phyloP scores from a whole-genome alignment of 2,113 vertebrate species.

The Suricata suricatta region DNA sequence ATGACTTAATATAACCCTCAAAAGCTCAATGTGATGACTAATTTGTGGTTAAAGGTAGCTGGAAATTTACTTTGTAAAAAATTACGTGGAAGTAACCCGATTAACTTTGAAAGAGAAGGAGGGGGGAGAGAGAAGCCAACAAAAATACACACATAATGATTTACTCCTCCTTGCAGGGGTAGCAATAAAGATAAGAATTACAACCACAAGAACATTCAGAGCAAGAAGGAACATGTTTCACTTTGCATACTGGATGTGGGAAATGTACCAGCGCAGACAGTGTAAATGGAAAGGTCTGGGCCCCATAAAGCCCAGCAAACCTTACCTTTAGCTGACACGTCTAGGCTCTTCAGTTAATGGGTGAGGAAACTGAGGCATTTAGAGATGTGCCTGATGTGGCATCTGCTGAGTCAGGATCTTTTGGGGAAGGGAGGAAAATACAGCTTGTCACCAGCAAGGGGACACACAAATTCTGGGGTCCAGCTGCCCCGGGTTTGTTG shows the following conservation, averaged over 20 bases:
- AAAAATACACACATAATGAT: slow-evolving; percentile 44
- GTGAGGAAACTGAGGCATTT: not conserved
- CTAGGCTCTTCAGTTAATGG: fast-evolving
- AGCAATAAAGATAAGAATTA: slow-evolving; percentile 73
- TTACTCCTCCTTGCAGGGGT: slow-evolving; percentile 27
- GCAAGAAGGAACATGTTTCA: not conserved
- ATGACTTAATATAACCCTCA: slow-evolving; percentile 56
- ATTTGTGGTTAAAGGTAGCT: slow-evolving; percentile 68
- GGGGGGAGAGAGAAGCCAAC: not conserved
- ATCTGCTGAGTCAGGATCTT: too few species aligned
- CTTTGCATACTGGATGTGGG: not conserved
- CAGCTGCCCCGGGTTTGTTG: not conserved
- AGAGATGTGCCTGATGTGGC: not conserved
- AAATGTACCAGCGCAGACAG: not conserved
- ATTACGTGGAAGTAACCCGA: slow-evolving; percentile 42
- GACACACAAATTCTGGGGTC: not conserved
- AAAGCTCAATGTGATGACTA: slow-evolving; percentile 64
- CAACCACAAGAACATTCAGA: slow-evolving; percentile 1
- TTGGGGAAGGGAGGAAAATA: fast-evolving
- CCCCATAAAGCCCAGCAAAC: fast-evolving
- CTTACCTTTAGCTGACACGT: fast-evolving
- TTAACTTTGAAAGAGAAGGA: slow-evolving; percentile 42
- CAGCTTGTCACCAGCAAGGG: not conserved
- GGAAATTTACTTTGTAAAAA: slow-evolving; percentile 73
- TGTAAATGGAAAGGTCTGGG: not conserved